Evolutionary conservation across 2,113 vertebrate species (phyloP).

Genomic region (Dipodomys merriami): DNA sequence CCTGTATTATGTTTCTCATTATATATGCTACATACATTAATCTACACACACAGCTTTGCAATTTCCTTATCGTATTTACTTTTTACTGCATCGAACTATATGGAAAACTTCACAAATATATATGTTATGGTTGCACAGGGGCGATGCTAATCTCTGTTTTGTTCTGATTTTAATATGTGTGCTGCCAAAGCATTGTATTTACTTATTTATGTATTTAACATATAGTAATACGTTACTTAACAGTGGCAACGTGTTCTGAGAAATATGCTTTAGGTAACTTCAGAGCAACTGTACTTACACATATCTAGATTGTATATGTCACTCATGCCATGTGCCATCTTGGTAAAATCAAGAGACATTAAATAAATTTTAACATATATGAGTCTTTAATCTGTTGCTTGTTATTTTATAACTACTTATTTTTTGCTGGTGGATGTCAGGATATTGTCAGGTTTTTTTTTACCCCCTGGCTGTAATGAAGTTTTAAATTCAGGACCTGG

Average conservation of each 20-base stretch:
- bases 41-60: too few species aligned
- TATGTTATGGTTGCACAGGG: too few species aligned
- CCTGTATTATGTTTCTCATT: background rate
- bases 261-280: background rate
- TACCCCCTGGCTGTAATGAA: too few species aligned
- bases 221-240: background rate
- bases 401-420: background rate
- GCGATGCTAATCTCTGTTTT: too few species aligned
- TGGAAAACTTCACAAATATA: too few species aligned
- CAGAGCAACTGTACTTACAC: background rate
- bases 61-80: too few species aligned
- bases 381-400: background rate
- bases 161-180: too few species aligned
- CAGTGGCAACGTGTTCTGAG: background rate
- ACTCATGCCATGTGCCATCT: background rate
- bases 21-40: too few species aligned
- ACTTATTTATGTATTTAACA: background rate
- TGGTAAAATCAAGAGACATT: background rate
- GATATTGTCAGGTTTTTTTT: background rate
- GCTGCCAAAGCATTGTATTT: too few species aligned
- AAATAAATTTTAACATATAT: background rate
- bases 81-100: too few species aligned
- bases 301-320: background rate
- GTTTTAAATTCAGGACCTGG: too few species aligned
- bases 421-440: background rate